Percentiles rank a stretch among this genome's conserved stretches.
phyloP scores from a whole-genome alignment of 2,113 vertebrate species.

The Gymnocephalus cernua region DNA sequence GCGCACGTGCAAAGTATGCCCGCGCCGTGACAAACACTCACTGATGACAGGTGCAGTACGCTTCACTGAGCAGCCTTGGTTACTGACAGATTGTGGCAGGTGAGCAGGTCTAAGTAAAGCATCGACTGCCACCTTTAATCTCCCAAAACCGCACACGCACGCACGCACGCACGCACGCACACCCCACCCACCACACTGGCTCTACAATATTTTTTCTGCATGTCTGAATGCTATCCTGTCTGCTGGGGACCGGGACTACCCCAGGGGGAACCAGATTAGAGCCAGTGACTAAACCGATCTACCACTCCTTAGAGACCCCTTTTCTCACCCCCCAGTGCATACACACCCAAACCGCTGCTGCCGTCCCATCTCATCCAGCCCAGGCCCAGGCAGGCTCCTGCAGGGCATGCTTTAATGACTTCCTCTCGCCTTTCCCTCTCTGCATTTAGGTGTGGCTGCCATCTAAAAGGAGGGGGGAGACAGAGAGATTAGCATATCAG shows the following conservation, averaged over 20 bases:
- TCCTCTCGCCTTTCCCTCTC: constrained; percentile 62
- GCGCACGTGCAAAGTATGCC: constrained; percentile 13
- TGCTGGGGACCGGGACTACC: constrained; percentile 55
- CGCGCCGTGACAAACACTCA: constrained; percentile 42
- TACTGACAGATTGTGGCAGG: constrained; percentile 82
- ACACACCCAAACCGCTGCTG: constrained; percentile 47
- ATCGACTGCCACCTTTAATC: constrained; percentile 81
- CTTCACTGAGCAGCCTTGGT: constrained; percentile 73
- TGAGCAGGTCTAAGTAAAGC: constrained; percentile 77
- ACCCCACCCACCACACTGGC: constrained; percentile 19
- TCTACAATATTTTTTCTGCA: constrained; percentile 33
- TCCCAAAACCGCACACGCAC: constrained; percentile 61
- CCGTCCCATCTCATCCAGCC: constrained; percentile 62
- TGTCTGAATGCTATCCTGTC: constrained; percentile 73
- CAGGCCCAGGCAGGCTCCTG: constrained; percentile 65
- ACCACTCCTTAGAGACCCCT: constrained; percentile 48
- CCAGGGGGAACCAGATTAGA: constrained; percentile 49
- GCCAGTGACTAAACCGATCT: constrained; percentile 46
- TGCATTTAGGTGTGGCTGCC: constrained; percentile 74
- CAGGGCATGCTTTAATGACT: constrained; percentile 78
- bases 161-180: constrained; percentile 34
- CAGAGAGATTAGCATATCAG: constrained; percentile 83
- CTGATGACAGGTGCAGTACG: constrained; percentile 73
- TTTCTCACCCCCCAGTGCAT: constrained; percentile 30
- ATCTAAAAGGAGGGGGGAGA: constrained; percentile 61